phyloP scores from a whole-genome alignment of 2,113 vertebrate species.

The Charadrius vociferus region DNA sequence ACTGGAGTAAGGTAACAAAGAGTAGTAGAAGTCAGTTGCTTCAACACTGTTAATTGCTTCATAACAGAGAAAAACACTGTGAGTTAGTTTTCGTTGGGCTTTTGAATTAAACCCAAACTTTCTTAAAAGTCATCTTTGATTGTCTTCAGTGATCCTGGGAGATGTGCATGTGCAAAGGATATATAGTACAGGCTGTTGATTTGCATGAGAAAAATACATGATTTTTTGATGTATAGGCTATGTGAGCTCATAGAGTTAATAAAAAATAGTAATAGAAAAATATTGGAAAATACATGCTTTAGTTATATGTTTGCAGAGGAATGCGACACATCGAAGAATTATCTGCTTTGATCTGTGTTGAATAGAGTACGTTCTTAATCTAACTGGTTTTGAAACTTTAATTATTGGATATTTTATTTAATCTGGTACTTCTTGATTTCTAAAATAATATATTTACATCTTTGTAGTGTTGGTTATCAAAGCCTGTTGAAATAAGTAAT shows the following conservation, averaged over 20 bases:
- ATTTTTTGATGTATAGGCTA: background rate
- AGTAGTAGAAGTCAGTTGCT: background rate
- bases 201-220: background rate
- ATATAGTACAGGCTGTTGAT: background rate
- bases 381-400: background rate
- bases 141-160: background rate
- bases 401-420: background rate
- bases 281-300: background rate
- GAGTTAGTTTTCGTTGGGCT: slow-evolving; percentile 1
- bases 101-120: background rate
- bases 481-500: background rate
- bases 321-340: background rate
- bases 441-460: background rate
- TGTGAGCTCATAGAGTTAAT: background rate
- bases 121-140: background rate
- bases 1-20: background rate
- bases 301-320: background rate
- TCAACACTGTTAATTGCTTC: background rate
- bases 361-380: background rate
- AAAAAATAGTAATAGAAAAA: background rate
- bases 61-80: background rate
- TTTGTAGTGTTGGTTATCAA: background rate
- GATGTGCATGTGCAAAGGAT: background rate
- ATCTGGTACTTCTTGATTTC: background rate
- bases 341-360: background rate